A percentile compares a stretch with the other conserved stretches of the same genome.
phyloP scores from a whole-genome alignment of 2,113 vertebrate genomes.

The Gymnobelideus leadbeateri region DNA sequence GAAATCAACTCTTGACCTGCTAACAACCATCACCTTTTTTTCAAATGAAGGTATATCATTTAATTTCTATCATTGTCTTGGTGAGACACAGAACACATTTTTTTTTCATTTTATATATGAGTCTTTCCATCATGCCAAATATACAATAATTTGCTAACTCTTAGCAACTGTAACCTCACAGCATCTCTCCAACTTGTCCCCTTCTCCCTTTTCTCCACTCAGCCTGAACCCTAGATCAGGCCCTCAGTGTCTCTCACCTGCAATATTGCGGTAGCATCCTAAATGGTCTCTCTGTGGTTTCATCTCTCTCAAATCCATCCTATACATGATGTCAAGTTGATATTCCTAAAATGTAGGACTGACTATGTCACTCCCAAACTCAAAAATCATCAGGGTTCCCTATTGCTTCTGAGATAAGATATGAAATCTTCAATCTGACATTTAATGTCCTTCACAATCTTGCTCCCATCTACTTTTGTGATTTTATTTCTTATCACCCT shows the following conservation, averaged over 20 bases:
- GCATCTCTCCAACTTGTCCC: too few relatives aligned
- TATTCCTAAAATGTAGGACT: background rate
- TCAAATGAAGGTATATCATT: slow-evolving; percentile 94
- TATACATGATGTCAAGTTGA: background rate
- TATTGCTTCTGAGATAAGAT: background rate
- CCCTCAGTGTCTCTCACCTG: background rate
- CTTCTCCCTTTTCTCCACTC: too few relatives aligned
- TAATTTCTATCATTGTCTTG: slow-evolving; percentile 28
- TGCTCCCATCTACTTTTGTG: background rate
- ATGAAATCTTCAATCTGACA: background rate
- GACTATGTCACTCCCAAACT: background rate
- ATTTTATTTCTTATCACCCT: background rate
- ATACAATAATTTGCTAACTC: too few relatives aligned
- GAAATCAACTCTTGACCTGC: slow-evolving; percentile 96
- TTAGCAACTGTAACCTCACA: too few relatives aligned
- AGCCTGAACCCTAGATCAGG: too few relatives aligned
- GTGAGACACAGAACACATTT: background rate
- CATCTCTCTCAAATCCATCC: background rate
- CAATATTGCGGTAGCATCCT: background rate
- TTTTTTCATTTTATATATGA: background rate
- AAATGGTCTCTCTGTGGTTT: background rate
- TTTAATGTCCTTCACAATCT: background rate
- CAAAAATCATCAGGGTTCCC: background rate
- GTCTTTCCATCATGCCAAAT: too few relatives aligned
- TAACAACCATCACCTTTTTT: slow-evolving; percentile 99